Evolutionary conservation across 2,113 vertebrate species (phyloP).

Genomic region (Barnardius zonarius): DNA sequence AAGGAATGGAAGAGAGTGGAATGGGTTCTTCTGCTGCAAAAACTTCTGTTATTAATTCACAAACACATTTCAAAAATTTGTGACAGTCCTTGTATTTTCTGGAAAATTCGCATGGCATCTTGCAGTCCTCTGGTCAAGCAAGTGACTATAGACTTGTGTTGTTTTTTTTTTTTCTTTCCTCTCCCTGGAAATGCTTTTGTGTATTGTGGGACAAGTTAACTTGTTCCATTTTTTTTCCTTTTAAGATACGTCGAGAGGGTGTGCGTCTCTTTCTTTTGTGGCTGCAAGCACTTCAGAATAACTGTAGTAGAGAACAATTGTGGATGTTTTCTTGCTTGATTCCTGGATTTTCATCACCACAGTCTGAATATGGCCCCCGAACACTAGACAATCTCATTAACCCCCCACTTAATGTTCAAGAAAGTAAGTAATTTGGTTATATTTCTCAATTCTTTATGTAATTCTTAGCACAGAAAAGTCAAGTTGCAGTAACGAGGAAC

Average conservation of each 20-base stretch:
- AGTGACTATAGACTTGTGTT: accelerated
- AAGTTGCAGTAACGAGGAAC: not conserved
- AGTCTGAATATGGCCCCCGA: conserved; percentile 86
- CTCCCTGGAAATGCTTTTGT: not conserved
- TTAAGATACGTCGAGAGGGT: conserved; percentile 94
- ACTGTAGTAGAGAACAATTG: conserved; percentile 92
- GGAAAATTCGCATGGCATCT: not conserved
- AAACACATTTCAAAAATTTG: not conserved
- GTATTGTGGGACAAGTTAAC: not conserved
- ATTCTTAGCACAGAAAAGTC: not conserved
- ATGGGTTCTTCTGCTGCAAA: not conserved
- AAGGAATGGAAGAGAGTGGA: not conserved
- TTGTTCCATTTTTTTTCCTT: not conserved
- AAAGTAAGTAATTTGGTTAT: conserved; percentile 80
- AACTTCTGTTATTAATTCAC: not conserved
- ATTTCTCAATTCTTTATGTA: not conserved
- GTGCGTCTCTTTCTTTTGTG: conserved; percentile 95
- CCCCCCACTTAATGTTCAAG: conserved; percentile 87
- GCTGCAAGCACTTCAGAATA: conserved; percentile 96
- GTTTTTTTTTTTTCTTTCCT: not conserved
- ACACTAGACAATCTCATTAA: conserved; percentile 97
- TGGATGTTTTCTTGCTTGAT: conserved; percentile 98
- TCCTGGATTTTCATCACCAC: conserved; percentile 93
- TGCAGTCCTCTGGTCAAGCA: not conserved
- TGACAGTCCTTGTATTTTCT: not conserved